Conservation (phyloP, 2,113 vertebrate genomes). For the human (Homo sapiens) region DNA sequence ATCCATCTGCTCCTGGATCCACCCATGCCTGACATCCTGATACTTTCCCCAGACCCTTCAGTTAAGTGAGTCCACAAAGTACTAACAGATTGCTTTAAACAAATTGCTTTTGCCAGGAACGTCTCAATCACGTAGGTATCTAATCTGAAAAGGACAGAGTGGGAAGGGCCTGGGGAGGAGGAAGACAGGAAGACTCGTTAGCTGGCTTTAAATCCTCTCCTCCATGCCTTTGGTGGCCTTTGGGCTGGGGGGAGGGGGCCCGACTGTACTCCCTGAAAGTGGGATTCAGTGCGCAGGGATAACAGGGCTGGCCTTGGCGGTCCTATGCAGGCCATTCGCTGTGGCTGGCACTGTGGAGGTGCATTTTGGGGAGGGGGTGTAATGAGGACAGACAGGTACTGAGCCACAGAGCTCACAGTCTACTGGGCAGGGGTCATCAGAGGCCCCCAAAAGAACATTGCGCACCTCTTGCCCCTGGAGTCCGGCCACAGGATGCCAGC, state of each 20-base stretch:
- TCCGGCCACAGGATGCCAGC: background rate
- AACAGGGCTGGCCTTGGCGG: fast-evolving
- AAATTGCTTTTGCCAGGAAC: no score
- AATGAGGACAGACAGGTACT: background rate
- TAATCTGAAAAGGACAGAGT: background rate
- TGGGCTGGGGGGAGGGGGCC: background rate
- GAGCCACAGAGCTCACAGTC: background rate
- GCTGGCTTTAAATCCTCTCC: background rate
- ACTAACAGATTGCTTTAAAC: background rate
- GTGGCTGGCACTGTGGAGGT: fast-evolving
- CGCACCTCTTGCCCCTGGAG: fast-evolving
- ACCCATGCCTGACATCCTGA: background rate
- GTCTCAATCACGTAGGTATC: fast-evolving
- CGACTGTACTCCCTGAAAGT: background rate
- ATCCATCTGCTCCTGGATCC: background rate
- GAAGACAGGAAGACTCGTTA: no score
- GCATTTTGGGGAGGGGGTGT: background rate
- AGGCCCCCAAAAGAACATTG: fast-evolving
- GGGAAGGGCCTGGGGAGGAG: no score
- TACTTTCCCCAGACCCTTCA: background rate
- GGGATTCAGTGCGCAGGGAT: fast-evolving
- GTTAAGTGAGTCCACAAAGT: background rate
- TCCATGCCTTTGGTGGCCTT: background rate
- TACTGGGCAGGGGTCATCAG: background rate
- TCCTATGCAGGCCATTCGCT: fast-evolving